Base-by-base conservation (phyloP, 1,140 invertebrate species). In the Alviniconcha marisindica region DNA sequence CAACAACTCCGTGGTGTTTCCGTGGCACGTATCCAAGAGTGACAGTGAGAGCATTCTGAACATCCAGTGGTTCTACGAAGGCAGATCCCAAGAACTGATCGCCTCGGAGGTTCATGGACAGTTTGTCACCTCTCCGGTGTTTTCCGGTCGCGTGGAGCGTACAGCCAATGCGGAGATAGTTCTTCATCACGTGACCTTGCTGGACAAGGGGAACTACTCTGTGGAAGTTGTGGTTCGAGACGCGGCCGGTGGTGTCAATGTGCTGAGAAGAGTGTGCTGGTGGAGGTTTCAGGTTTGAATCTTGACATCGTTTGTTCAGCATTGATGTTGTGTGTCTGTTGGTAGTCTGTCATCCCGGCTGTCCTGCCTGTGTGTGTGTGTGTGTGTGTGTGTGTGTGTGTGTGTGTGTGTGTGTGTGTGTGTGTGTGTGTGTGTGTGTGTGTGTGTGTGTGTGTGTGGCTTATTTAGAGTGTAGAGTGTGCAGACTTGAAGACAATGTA, bases 21-120 rank as follows among this genome's bases (percentile, higher is more conserved):
- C 56, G 21, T 60, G 56, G 56, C 21, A 14, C 14, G 7, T 60
- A 5, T n/a, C 56, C 56, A 0, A 18, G 56, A n/a, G 7, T 24
- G 21, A 5, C 15, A n/a, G 56, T 5, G 56, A 60, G 21, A 7
- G 18, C 56, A n/a, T 60, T 14, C 56, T 60, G 56, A n/a, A 60
- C 56, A 60, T 60, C 56, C 66, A 71, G 31, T 71, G 66, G 66
- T 71, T 71, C 66, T 36, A 15, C 66, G 66, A 71, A 38, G 66
- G 66, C 31, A 31, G 66, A 0, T 71, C 66, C 0, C 31, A 38
- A 4, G 31, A 71, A 36, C 7, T 71, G 18, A 71, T 71, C 31
- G 66, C 31, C 31, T 21, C 38, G 0, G 0, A 36, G 66, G 38
- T 15, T 28, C 21, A 71, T 40, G 66, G 66, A 15, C 3, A 21